Conservation (phyloP, 2,113 vertebrate species). For the Onychostruthus taczanowskii region DNA sequence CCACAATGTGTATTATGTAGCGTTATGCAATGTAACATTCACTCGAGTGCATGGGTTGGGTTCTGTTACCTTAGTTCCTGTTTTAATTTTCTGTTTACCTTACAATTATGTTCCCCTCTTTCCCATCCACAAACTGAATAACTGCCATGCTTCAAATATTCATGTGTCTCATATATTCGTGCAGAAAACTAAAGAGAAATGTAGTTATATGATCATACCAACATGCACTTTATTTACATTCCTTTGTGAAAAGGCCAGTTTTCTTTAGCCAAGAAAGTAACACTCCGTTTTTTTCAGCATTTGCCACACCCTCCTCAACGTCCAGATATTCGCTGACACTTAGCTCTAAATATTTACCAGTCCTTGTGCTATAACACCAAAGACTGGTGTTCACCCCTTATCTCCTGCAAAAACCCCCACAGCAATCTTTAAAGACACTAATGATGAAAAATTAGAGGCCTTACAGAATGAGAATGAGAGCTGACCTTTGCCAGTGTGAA, state of each 20-base stretch:
- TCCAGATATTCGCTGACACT: neutral
- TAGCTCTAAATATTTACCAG: neutral
- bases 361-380: neutral
- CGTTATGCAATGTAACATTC: neutral
- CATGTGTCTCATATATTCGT: neutral
- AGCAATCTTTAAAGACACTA: neutral
- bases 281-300: neutral
- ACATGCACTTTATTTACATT: accelerated
- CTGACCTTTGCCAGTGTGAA: conserved; percentile 55
- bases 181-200: neutral
- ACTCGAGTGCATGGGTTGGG: neutral
- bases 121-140: neutral
- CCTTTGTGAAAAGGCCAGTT: neutral
- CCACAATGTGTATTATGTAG: accelerated
- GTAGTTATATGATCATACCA: neutral
- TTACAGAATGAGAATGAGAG: conserved; percentile 5
- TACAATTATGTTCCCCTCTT: neutral
- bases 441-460: conserved; percentile 56
- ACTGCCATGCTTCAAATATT: neutral
- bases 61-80: neutral
- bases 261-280: neutral
- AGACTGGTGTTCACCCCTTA: neutral
- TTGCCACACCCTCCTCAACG: neutral
- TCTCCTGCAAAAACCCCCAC: neutral
- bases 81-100: neutral